Conservation (phyloP, 2,113 vertebrate species). For the Eptesicus fuscus region DNA sequence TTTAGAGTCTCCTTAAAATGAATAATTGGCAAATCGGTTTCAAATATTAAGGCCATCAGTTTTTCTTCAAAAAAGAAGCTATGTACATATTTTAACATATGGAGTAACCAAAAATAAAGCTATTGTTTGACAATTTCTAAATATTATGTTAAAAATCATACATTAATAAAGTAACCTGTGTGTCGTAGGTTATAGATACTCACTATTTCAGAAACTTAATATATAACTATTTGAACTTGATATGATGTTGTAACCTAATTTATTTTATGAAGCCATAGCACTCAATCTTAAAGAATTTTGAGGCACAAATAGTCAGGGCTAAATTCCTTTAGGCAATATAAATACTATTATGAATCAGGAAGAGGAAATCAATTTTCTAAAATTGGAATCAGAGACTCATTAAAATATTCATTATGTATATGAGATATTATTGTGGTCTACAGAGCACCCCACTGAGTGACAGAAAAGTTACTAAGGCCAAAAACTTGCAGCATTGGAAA, state of each 20-base stretch:
- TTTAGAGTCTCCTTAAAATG: neutral
- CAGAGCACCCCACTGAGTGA: neutral
- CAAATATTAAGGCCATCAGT: neutral
- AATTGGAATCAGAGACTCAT: slow-evolving; percentile 51
- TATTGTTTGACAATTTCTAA: neutral
- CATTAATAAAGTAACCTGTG: neutral
- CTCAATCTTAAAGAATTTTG: slow-evolving; percentile 13
- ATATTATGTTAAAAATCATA: neutral
- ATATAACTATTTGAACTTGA: neutral
- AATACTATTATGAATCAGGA: slow-evolving; percentile 37
- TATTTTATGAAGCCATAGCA: slow-evolving; percentile 9
- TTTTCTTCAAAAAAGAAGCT: slow-evolving; percentile 9
- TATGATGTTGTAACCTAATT: slow-evolving; percentile 37
- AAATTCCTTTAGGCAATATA: slow-evolving; percentile 53
- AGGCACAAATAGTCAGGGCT: neutral
- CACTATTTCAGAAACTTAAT: neutral
- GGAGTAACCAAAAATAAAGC: neutral
- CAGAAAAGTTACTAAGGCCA: neutral
- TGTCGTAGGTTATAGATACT: neutral
- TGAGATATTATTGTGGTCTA: neutral
- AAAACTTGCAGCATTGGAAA: neutral
- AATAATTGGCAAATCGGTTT: slow-evolving; percentile 18
- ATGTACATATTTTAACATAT: neutral
- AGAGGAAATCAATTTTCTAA: slow-evolving; percentile 40
- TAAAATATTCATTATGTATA: slow-evolving; percentile 52